These are phyloP conservation scores for Pangasius sanitwongsei DNA, from an alignment of 2,797 vertebrate species.

Conservation along the genomic window DNA sequence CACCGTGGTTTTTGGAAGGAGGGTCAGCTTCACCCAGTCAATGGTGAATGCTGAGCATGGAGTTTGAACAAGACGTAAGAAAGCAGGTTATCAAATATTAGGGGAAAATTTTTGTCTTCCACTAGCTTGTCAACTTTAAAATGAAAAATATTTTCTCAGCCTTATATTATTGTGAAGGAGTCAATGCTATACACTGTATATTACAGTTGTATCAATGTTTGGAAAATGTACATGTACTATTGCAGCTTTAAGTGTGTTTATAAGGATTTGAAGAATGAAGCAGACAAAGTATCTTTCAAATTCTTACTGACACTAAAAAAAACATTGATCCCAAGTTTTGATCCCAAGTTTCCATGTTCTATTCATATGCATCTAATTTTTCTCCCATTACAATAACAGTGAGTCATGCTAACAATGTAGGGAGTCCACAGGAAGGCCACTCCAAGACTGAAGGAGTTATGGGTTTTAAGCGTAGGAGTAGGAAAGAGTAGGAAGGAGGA, in stretches of 20 bases:
- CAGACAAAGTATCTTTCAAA: neutral
- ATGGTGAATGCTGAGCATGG: conserved; percentile 66
- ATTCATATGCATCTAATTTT: neutral
- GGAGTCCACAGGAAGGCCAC: conserved; percentile 34
- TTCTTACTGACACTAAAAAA: neutral
- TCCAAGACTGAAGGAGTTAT: conserved; percentile 10
- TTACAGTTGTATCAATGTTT: neutral
- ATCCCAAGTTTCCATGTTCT: neutral
- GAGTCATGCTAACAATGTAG: neutral
- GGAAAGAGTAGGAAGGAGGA: conserved; percentile 33
- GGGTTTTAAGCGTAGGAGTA: neutral
- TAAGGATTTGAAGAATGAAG: neutral
- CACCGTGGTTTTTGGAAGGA: conserved; percentile 63
- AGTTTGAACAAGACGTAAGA: neutral
- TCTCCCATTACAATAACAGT: conserved; percentile 5
- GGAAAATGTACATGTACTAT: neutral
- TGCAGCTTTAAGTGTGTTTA: neutral
- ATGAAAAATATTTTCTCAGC: neutral
- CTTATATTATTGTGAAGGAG: neutral
- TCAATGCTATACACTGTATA: neutral
- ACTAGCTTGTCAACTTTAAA: neutral
- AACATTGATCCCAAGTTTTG: neutral
- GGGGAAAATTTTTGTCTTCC: neutral
- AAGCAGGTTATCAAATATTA: neutral
- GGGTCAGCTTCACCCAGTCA: conserved; percentile 62